phyloP scores from a whole-genome alignment of 2,888 invertebrate species.

The Agonopterix alstromeriana region DNA sequence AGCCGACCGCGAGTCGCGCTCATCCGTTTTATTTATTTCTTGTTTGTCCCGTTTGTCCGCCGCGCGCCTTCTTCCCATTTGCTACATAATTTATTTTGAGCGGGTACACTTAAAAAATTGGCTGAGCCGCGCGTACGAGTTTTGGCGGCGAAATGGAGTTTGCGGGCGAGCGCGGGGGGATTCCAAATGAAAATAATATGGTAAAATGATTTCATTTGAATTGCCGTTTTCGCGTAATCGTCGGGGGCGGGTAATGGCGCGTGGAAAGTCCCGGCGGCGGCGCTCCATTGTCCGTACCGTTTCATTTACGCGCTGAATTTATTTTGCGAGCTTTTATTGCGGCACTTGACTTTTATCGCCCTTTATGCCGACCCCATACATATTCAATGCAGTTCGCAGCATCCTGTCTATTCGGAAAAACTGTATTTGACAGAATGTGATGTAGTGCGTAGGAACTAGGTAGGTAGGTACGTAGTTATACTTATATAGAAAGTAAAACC shows the following conservation, averaged over 20 bases:
- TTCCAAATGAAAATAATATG: conserved; percentile 67
- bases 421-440: conserved; percentile 31
- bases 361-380: conserved; percentile 44
- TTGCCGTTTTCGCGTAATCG: conserved; percentile 53
- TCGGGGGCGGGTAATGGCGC: conserved; percentile 55
- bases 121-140: conserved; percentile 48
- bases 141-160: conserved; percentile 62
- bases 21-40: conserved; percentile 63
- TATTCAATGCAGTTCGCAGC: conserved; percentile 47
- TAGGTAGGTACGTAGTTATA: neutral
- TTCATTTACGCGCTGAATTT: conserved; percentile 59
- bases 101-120: conserved; percentile 75
- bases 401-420: conserved; percentile 35
- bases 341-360: conserved; percentile 50
- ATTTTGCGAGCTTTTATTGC: conserved; percentile 46
- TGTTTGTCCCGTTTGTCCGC: conserved; percentile 47
- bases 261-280: conserved; percentile 45
- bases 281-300: conserved; percentile 52
- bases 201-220: conserved; percentile 72
- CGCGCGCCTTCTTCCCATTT: conserved; percentile 45
- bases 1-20: conserved; percentile 37
- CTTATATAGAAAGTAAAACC: too few relatives aligned
- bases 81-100: conserved; percentile 74
- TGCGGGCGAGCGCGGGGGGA: conserved; percentile 40
- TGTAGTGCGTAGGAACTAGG: conserved; percentile 10